Percentiles rank a stretch among this genome's conserved stretches.
Evolutionary conservation across 1,140 invertebrate species (phyloP).

Genomic region (Anastrepha ludens): DNA sequence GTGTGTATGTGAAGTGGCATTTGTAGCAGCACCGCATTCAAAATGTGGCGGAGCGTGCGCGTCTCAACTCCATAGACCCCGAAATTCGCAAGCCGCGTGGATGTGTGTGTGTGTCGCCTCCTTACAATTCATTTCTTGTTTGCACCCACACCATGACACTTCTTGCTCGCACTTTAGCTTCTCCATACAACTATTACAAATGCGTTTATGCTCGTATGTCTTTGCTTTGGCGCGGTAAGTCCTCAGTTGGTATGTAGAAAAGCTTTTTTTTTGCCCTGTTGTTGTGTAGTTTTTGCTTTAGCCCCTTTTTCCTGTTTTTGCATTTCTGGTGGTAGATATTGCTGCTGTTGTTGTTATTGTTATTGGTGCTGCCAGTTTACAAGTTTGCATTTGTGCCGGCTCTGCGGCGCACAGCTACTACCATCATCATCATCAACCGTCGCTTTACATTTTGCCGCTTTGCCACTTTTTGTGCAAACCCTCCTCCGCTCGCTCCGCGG

Average conservation of each 20-base stretch:
- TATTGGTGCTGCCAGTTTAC: conserved; percentile 6
- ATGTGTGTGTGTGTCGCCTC: no score
- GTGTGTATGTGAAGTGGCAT: background rate
- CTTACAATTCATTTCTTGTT: background rate
- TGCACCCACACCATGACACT: background rate
- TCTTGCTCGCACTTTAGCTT: background rate
- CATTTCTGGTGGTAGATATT: background rate
- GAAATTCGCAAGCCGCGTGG: background rate
- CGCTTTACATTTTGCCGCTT: conserved; percentile 19
- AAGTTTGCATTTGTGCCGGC: conserved; percentile 6
- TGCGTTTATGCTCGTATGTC: conserved; percentile 10
- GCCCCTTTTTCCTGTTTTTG: background rate
- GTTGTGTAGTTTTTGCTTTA: background rate
- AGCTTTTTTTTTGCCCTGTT: background rate
- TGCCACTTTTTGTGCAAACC: background rate
- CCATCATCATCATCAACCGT: conserved; percentile 25
- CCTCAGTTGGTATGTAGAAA: background rate
- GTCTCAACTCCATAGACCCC: background rate
- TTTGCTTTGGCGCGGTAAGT: background rate
- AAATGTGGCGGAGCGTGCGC: background rate
- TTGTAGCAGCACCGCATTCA: background rate
- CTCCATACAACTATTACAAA: background rate
- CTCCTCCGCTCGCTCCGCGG: background rate
- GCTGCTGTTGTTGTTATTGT: background rate
- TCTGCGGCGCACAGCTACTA: background rate